Evolutionary conservation across 1,140 invertebrate species (phyloP), one percentile per base, ranked within the genome.

Genomic region (Atopsyche davidsoni): DNA sequence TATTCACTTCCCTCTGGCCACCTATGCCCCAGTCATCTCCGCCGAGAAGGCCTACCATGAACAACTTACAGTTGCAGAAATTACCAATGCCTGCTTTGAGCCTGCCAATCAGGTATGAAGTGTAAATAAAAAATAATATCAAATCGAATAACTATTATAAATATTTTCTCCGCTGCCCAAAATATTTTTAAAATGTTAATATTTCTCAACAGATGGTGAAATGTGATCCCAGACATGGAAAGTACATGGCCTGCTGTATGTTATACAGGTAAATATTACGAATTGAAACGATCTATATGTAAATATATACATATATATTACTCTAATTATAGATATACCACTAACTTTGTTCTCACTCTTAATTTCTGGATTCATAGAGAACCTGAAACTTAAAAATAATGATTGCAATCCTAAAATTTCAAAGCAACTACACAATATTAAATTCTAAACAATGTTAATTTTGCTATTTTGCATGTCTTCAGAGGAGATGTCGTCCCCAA

Each of bases 171-270:
- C 16, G n/a, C 11, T 19, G 18, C 17, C 4, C 28, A 14, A 2
- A 45, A 48, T 41, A n/a, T 43, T 53, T 46, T 24, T 34, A 11
- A n/a, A n/a, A n/a, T n/a, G n/a, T n/a, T n/a, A n/a, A n/a, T n/a
- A n/a, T n/a, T n/a, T n/a, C n/a, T n/a, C n/a, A 78, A 70, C 79
- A 87, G 73, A 87, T 91, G 87, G 88, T 92, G 1, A 90, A 91
- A 69, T 89, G 86, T 62, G 85, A 88, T 61, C 85, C 85, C 2
- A 70, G 85, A 28, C 82, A 85, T 60, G 84, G 85, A 24, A 87
- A 87, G 67, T 87, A 86, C 67, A 91, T 92, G 87, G 87, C 87
- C 16, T 90, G 87, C 60, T 91, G 88, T 63, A 85, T 91, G 80
- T 73, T 91, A 55, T 91, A 89, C 72, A 80, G 83, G 69, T 70